Evolutionary conservation across 2,888 invertebrate genomes (phyloP).

Genomic region (Eilema sororculum): DNA sequence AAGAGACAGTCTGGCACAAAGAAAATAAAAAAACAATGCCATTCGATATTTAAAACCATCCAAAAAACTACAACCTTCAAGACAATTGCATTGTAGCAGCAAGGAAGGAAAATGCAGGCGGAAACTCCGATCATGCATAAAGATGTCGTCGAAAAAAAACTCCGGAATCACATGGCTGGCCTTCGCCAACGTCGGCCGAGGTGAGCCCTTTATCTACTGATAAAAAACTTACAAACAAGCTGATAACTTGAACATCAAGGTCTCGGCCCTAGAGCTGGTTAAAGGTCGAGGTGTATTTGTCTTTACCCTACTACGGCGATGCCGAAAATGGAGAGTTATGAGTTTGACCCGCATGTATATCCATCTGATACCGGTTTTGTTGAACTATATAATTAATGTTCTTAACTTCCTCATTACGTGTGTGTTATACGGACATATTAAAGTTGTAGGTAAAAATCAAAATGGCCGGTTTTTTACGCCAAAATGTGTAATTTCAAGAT

Average conservation of each 20-base stretch:
- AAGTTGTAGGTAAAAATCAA: background rate
- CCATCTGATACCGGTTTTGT: background rate
- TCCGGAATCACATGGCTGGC: constrained; percentile 71
- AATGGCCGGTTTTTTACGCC: background rate
- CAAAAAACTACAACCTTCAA: constrained; percentile 51
- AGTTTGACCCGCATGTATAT: background rate
- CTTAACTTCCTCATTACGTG: background rate
- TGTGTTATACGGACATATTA: background rate
- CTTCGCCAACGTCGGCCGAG: constrained; percentile 69
- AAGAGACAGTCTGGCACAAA: background rate
- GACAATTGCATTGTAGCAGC: constrained; percentile 61
- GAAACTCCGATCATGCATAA: constrained; percentile 73
- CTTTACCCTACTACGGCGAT: constrained; percentile 27
- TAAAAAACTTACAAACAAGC: constrained; percentile 69
- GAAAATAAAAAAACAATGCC: constrained; percentile 10
- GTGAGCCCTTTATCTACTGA: constrained; percentile 80
- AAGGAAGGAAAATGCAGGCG: constrained; percentile 75
- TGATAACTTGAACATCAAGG: constrained; percentile 74
- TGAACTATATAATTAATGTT: background rate
- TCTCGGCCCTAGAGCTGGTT: constrained; percentile 72
- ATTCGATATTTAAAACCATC: constrained; percentile 19
- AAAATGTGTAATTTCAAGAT: background rate
- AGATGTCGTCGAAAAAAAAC: constrained; percentile 68
- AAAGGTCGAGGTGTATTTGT: constrained; percentile 76
- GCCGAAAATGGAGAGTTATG: background rate